Conservation (phyloP, 2,797 vertebrate genomes). For the Gobio occitaniae region DNA sequence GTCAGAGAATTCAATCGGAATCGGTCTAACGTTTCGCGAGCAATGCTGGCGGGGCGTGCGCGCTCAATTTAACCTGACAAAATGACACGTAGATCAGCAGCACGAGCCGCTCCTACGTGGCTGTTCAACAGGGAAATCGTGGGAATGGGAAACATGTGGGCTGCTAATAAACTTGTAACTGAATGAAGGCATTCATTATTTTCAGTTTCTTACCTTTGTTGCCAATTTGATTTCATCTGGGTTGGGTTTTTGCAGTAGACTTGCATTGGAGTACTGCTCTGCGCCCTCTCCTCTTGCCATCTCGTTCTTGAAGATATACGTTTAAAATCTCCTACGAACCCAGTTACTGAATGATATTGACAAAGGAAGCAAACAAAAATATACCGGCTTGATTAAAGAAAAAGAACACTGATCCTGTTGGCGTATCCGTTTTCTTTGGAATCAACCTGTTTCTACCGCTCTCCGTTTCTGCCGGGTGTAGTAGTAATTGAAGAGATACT, state of each 20-base stretch:
- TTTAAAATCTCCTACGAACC: neutral
- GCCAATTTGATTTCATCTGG: constrained; percentile 63
- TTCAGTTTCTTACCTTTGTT: constrained; percentile 67
- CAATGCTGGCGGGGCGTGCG: neutral
- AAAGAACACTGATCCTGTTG: neutral
- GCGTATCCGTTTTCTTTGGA: neutral
- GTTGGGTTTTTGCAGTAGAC: constrained; percentile 72
- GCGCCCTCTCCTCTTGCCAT: constrained; percentile 82
- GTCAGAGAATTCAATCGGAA: too few relatives aligned
- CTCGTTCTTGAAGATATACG: constrained; percentile 4
- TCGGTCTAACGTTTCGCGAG: neutral
- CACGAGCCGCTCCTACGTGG: neutral
- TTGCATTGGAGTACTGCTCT: constrained; percentile 78
- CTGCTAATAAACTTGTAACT: neutral
- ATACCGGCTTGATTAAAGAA: neutral
- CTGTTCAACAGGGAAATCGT: neutral
- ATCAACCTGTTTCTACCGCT: constrained; percentile 8
- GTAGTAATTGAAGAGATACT: constrained; percentile 18
- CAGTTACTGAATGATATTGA: neutral
- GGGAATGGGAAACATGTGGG: neutral
- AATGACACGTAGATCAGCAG: constrained; percentile 22
- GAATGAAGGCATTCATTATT: neutral
- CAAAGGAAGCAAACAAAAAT: neutral
- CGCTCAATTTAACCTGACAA: neutral
- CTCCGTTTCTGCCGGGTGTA: neutral